These are phyloP conservation scores for Conistra vaccinii DNA, from an alignment of 2,888 invertebrate genomes.

Conservation along the genomic window DNA sequence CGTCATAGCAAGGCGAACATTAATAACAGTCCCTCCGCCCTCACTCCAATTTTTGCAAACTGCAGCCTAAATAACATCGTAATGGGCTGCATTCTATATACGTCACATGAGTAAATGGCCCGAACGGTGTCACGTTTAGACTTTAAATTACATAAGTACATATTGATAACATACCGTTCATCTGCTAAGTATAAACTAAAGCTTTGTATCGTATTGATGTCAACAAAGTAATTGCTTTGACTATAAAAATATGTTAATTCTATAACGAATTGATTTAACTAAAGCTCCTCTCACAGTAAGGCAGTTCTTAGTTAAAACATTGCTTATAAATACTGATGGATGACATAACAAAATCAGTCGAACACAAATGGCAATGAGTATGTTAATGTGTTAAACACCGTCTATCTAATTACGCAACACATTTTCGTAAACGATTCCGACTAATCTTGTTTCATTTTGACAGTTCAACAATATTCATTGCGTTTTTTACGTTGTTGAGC, in stretches of 20 bases:
- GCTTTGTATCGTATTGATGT: slow-evolving; percentile 55
- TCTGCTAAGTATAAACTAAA: slow-evolving; percentile 32
- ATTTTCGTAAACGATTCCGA: too few relatives aligned
- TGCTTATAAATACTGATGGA: slow-evolving; percentile 58
- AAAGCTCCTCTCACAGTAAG: slow-evolving; percentile 47
- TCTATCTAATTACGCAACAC: too few relatives aligned
- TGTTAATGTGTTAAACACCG: slow-evolving; percentile 8
- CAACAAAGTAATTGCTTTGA: slow-evolving; percentile 52
- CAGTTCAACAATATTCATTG: too few relatives aligned
- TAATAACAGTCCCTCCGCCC: neutral
- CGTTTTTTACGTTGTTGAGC: too few relatives aligned
- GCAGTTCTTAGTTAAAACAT: slow-evolving; percentile 60
- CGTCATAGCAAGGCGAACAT: neutral
- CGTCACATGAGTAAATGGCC: neutral
- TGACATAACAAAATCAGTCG: slow-evolving; percentile 59
- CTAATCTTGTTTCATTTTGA: too few relatives aligned
- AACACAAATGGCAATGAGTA: slow-evolving; percentile 40
- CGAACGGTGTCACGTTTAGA: neutral
- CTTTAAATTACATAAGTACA: slow-evolving; percentile 12
- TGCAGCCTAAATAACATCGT: neutral
- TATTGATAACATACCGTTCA: slow-evolving; percentile 1
- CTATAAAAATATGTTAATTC: slow-evolving; percentile 65
- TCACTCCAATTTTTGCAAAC: too few relatives aligned
- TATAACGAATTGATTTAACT: slow-evolving; percentile 65
- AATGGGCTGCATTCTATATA: neutral